phyloP scores from a whole-genome alignment of 1,140 invertebrate genomes.

The Drosophila baimaii region DNA sequence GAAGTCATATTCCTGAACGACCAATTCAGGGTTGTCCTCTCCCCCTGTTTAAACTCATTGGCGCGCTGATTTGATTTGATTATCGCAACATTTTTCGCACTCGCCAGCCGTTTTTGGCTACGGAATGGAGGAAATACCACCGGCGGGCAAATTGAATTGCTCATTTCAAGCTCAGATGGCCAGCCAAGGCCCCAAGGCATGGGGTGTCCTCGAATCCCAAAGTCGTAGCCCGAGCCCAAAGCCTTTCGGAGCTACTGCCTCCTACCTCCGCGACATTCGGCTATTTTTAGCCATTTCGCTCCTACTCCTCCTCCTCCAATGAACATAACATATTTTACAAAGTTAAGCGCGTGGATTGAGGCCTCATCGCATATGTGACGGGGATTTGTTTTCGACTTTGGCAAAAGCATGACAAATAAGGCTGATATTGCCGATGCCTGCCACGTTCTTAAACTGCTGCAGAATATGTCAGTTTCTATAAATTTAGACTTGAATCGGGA shows the following conservation, averaged over 20 bases:
- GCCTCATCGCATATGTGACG: constrained; percentile 22
- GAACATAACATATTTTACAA: constrained; percentile 37
- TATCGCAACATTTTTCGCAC: constrained; percentile 46
- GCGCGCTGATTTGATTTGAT: constrained; percentile 48
- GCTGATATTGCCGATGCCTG: constrained; percentile 3
- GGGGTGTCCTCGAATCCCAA: neutral
- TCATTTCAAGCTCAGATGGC: constrained; percentile 23
- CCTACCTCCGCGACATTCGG: neutral
- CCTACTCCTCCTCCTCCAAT: no score
- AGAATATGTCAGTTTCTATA: constrained; percentile 1
- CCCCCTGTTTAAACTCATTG: constrained; percentile 47
- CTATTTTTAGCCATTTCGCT: constrained; percentile 36
- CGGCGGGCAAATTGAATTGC: constrained; percentile 20
- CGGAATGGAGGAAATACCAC: constrained; percentile 32
- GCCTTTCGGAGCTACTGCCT: neutral
- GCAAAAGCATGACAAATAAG: constrained; percentile 16
- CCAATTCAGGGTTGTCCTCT: constrained; percentile 38
- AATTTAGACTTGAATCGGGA: neutral
- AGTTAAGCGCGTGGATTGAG: constrained; percentile 19
- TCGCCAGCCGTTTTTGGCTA: constrained; percentile 23
- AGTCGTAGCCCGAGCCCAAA: neutral
- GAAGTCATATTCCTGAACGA: constrained; percentile 32
- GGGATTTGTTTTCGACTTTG: constrained; percentile 21
- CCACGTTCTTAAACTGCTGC: constrained; percentile 5
- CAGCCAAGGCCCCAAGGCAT: constrained; percentile 19